A percentile compares a stretch with the other conserved stretches of the same genome.
phyloP scores from a whole-genome alignment of 2,113 vertebrate species.

The Mirza zaza region DNA sequence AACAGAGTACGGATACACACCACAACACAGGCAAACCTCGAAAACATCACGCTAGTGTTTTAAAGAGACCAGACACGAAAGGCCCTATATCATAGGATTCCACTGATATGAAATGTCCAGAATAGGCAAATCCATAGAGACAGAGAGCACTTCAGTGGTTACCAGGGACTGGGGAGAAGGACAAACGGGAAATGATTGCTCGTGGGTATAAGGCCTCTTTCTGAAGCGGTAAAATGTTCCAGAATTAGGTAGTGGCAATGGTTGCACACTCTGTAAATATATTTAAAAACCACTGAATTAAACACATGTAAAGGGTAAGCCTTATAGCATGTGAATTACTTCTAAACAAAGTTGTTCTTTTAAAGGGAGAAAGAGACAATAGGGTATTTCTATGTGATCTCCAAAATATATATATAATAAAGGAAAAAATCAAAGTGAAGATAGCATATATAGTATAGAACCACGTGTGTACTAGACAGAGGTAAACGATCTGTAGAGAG shows the following conservation, averaged over 20 bases:
- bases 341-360: not conserved
- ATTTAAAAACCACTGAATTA: not conserved
- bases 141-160: not conserved
- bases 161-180: too few species aligned
- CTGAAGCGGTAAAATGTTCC: not conserved
- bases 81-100: not conserved
- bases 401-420: not conserved
- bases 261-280: not conserved
- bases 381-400: not conserved
- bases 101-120: not conserved
- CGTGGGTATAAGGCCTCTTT: not conserved
- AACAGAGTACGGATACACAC: not conserved
- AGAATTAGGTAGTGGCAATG: not conserved
- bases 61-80: not conserved
- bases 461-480: not conserved
- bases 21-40: not conserved
- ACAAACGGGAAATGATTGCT: not conserved
- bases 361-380: not conserved
- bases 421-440: not conserved
- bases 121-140: not conserved
- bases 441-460: not conserved
- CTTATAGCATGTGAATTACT: not conserved
- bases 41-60: not conserved
- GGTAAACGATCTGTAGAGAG: not conserved
- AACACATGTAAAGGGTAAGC: not conserved